Conservation (phyloP, 2,888 invertebrate species). For the Drosophila limbata region DNA sequence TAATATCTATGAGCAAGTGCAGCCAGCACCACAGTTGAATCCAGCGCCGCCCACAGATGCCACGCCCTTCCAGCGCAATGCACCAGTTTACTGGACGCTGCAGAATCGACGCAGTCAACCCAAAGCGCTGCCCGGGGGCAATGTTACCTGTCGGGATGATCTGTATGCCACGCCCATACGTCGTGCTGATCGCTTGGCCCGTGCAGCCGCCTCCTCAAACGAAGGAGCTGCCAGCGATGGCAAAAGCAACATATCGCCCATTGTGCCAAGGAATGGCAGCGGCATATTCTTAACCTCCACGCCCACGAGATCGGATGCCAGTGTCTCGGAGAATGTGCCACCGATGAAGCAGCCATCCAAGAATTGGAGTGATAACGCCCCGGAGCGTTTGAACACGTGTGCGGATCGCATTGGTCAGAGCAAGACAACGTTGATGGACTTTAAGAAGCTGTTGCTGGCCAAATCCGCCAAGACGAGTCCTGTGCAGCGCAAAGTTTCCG, state of each 20-base stretch:
- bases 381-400: constrained; percentile 86
- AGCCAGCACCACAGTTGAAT: constrained; percentile 63
- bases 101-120: constrained; percentile 85
- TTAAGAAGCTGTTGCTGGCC: constrained; percentile 92
- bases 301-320: constrained; percentile 86
- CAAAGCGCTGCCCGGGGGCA: constrained; percentile 61
- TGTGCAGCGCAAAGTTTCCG: constrained; percentile 88
- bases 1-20: constrained; percentile 82
- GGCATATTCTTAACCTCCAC: constrained; percentile 89
- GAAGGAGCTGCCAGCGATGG: constrained; percentile 20
- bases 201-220: constrained; percentile 55
- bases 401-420: constrained; percentile 89
- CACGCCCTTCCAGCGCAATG: constrained; percentile 85
- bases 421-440: constrained; percentile 93
- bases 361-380: constrained; percentile 79
- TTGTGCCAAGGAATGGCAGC: constrained; percentile 88
- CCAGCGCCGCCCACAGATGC: constrained; percentile 49
- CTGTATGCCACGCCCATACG: constrained; percentile 84
- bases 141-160: constrained; percentile 82
- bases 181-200: constrained; percentile 80
- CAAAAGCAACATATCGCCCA: constrained; percentile 87
- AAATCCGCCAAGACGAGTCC: constrained; percentile 89
- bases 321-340: constrained; percentile 65
- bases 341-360: constrained; percentile 80
- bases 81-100: constrained; percentile 88